Conservation (phyloP, 2,888 invertebrate species). For the Platycnemis pennipes region DNA sequence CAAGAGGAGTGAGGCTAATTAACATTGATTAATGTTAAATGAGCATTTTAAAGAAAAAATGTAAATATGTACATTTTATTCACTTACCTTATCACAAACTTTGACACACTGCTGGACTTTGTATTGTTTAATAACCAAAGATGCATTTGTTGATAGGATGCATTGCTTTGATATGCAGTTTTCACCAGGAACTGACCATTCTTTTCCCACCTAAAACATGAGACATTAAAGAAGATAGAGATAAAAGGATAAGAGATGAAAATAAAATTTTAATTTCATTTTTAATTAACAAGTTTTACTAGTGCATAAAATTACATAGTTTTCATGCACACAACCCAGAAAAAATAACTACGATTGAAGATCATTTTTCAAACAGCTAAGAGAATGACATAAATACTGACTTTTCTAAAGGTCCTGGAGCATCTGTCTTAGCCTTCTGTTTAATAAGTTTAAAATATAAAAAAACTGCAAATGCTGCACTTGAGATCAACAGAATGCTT, state of each 20-base stretch:
- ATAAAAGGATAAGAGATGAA: too few relatives aligned
- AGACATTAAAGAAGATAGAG: conserved; percentile 19
- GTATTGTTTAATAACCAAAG: conserved; percentile 71
- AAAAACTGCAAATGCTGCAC: too few relatives aligned
- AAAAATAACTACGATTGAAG: too few relatives aligned
- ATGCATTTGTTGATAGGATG: conserved; percentile 44
- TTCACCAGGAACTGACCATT: conserved; percentile 76
- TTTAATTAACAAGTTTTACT: not conserved
- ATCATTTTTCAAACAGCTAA: too few relatives aligned
- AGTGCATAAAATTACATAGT: too few relatives aligned
- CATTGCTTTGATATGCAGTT: conserved; percentile 55
- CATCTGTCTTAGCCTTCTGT: too few relatives aligned
- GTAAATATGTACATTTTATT: not conserved
- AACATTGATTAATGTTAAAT: not conserved
- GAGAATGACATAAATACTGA: too few relatives aligned
- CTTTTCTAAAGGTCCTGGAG: too few relatives aligned
- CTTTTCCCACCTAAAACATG: conserved; percentile 73
- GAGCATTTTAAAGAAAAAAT: not conserved
- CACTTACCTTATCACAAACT: conserved; percentile 69
- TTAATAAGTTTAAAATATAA: too few relatives aligned
- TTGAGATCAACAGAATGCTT: too few relatives aligned
- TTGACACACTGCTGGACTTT: conserved; percentile 75
- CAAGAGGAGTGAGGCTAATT: not conserved
- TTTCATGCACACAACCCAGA: too few relatives aligned
- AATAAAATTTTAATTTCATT: too few relatives aligned